These are phyloP conservation scores for Mizuhopecten yessoensis DNA, from an alignment of 1,140 invertebrate genomes.

Conservation along the genomic window DNA sequence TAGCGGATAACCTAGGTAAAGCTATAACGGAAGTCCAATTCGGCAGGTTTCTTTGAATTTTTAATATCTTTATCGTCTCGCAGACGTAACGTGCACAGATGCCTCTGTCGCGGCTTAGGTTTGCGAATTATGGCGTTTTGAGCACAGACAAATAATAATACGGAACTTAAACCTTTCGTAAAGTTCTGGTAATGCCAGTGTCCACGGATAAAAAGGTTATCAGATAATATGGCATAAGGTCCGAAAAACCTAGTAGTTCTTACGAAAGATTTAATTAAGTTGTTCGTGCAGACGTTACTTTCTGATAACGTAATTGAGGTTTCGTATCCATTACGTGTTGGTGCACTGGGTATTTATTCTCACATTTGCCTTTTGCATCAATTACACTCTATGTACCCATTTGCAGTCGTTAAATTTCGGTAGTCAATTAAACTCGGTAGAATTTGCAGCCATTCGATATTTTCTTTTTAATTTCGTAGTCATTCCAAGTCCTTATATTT, in stretches of 20 bases:
- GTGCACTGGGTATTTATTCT: too few relatives aligned
- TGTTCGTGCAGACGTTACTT: too few relatives aligned
- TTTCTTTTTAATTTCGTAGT: too few relatives aligned
- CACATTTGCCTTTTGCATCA: too few relatives aligned
- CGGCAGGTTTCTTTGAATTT: background rate
- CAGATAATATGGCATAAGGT: background rate
- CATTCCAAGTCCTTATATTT: too few relatives aligned
- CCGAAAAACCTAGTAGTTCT: background rate
- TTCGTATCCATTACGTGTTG: too few relatives aligned
- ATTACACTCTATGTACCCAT: too few relatives aligned
- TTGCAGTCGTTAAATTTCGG: too few relatives aligned
- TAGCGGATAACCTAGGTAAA: background rate
- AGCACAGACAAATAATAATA: background rate
- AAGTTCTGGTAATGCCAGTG: background rate
- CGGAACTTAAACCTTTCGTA: background rate
- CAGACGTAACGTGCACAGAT: background rate
- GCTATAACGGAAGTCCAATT: background rate
- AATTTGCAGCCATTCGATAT: too few relatives aligned
- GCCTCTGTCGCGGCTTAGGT: background rate
- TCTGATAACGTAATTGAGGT: too few relatives aligned
- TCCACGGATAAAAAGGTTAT: background rate
- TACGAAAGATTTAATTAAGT: too few relatives aligned
- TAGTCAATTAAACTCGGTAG: too few relatives aligned
- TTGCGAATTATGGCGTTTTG: background rate
- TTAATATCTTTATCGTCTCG: conserved; percentile 8